These are phyloP conservation scores for Gymnogyps californianus DNA, from an alignment of 2,113 vertebrate genomes.

Conservation along the genomic window DNA sequence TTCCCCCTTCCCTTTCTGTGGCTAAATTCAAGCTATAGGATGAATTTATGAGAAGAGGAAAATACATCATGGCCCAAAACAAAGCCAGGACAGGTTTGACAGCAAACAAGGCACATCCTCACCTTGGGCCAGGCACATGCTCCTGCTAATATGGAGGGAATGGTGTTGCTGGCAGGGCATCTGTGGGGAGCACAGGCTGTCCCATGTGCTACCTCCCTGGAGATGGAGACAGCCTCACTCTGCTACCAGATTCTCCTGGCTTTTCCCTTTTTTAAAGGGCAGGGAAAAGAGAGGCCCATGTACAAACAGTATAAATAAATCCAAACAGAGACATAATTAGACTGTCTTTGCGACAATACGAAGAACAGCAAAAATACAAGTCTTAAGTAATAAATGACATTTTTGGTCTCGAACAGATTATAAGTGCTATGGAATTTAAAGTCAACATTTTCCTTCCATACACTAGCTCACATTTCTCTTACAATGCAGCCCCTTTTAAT, in stretches of 20 bases:
- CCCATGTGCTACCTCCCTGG: not conserved
- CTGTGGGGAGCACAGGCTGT: not conserved
- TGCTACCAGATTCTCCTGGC: not conserved
- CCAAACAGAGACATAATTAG: slow-evolving; percentile 18
- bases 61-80: not conserved
- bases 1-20: not conserved
- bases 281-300: not conserved
- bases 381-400: not conserved
- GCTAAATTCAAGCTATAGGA: not conserved
- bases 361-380: not conserved
- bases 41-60: not conserved
- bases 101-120: not conserved
- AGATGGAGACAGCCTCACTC: not conserved
- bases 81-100: not conserved
- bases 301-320: not conserved
- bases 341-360: slow-evolving; percentile 22
- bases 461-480: slow-evolving; percentile 44
- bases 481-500: not conserved
- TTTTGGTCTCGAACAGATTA: slow-evolving; percentile 54
- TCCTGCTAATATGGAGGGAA: not conserved
- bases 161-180: not conserved
- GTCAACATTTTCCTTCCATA: slow-evolving; percentile 57
- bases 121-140: not conserved
- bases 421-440: not conserved
- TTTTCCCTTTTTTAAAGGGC: not conserved